Percentiles rank a stretch among this genome's conserved stretches.
Conservation (phyloP, 2,888 invertebrate species). For the Rhorus exstirpatorius region DNA sequence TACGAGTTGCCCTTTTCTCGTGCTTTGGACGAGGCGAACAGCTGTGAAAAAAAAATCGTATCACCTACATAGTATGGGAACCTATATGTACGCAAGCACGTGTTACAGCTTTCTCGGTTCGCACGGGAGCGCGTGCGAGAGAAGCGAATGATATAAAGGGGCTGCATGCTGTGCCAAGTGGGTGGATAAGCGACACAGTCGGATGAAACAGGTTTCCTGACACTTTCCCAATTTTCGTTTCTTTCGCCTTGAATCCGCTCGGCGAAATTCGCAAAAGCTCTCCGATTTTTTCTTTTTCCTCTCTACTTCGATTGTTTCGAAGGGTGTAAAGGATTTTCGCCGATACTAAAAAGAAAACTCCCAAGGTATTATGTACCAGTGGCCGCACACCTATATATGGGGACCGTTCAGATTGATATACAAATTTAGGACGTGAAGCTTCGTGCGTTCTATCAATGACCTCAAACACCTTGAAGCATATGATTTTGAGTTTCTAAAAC, state of each 20-base stretch:
- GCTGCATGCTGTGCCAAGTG: slow-evolving; percentile 46
- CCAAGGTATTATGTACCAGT: too few relatives aligned
- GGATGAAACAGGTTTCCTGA: slow-evolving; percentile 44
- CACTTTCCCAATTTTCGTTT: slow-evolving; percentile 11
- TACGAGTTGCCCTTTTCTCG: slow-evolving; percentile 1
- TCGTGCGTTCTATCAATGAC: too few relatives aligned
- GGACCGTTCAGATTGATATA: too few relatives aligned
- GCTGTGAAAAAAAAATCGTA: slow-evolving; percentile 44
- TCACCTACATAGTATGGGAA: slow-evolving; percentile 12
- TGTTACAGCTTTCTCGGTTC: slow-evolving; percentile 65
- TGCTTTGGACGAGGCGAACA: slow-evolving; percentile 44
- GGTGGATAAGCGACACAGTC: slow-evolving; percentile 52
- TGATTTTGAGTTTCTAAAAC: too few relatives aligned
- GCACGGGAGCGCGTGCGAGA: slow-evolving; percentile 58
- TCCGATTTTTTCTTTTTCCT: not conserved
- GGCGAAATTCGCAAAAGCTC: not conserved
- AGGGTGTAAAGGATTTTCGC: not conserved
- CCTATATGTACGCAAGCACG: slow-evolving; percentile 41
- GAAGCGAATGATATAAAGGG: slow-evolving; percentile 38
- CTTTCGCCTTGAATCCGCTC: slow-evolving; percentile 14
- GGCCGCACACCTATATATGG: too few relatives aligned
- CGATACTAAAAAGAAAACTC: not conserved
- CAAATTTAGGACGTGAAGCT: too few relatives aligned
- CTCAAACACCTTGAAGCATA: too few relatives aligned
- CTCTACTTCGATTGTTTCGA: not conserved